Percentiles rank a stretch among this genome's conserved stretches.
These are phyloP conservation scores for Mormyrus lacerda DNA, from an alignment of 2,113 vertebrate genomes.

Conservation along the genomic window DNA sequence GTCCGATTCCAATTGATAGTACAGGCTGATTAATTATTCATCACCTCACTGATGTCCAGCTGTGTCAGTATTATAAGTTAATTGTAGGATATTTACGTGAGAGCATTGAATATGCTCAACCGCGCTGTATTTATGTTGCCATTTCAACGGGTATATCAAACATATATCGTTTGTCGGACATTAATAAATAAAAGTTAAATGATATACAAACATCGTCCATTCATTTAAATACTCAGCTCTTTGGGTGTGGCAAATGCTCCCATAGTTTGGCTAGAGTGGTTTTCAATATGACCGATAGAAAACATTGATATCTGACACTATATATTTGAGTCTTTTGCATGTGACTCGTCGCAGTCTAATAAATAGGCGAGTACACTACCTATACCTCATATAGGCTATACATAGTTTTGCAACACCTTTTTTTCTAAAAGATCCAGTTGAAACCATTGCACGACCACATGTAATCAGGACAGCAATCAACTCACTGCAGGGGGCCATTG, in stretches of 20 bases:
- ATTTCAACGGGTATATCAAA: not conserved
- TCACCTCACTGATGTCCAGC: not conserved
- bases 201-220: not conserved
- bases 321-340: not conserved
- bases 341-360: not conserved
- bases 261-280: not conserved
- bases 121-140: not conserved
- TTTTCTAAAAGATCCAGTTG: not conserved
- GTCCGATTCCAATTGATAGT: conserved; percentile 14
- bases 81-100: not conserved
- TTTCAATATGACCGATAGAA: not conserved
- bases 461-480: not conserved
- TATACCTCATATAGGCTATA: not conserved
- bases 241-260: not conserved
- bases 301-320: not conserved
- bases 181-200: not conserved
- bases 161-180: not conserved
- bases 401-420: not conserved
- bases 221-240: not conserved
- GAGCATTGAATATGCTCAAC: not conserved
- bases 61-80: conserved; percentile 18
- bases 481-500: not conserved
- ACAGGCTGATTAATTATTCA: conserved; percentile 11
- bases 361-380: not conserved
- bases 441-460: not conserved